Conservation (phyloP, 2,888 invertebrate genomes). For the Merodon equestris region DNA sequence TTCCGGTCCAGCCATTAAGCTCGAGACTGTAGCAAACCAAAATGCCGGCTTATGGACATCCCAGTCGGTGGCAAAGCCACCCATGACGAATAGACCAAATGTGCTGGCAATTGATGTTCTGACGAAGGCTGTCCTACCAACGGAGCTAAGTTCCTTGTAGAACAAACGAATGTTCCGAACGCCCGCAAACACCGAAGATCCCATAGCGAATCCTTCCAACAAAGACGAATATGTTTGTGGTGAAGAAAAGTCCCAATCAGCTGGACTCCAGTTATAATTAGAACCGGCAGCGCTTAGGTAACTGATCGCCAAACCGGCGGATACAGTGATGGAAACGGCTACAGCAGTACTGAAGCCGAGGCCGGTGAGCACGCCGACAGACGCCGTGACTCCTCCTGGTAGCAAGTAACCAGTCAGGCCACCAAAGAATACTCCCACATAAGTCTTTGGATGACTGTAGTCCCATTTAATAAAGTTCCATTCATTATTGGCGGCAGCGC, state of each 20-base stretch:
- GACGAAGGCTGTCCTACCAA: conserved; percentile 4
- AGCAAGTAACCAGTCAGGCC: conserved; percentile 12
- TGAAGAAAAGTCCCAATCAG: conserved; percentile 24
- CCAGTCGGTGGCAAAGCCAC: conserved; percentile 29
- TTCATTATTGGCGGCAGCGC: conserved; percentile 15
- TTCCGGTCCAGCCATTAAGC: conserved; percentile 9
- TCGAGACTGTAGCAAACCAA: conserved; percentile 17
- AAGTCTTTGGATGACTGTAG: neutral
- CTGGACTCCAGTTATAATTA: conserved; percentile 5
- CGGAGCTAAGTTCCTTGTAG: conserved; percentile 2
- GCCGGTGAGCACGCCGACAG: neutral
- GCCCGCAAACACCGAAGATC: neutral
- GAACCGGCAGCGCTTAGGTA: conserved; percentile 18
- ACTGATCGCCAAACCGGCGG: neutral
- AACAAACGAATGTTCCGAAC: neutral
- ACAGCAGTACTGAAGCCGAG: neutral
- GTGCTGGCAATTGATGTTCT: neutral
- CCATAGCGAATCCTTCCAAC: conserved; percentile 33
- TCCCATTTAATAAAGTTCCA: conserved; percentile 15
- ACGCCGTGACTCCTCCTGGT: conserved; percentile 4
- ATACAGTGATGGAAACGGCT: neutral
- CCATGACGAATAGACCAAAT: conserved; percentile 19
- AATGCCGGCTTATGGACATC: conserved; percentile 17
- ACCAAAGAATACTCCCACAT: conserved; percentile 11
- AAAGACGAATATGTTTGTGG: conserved; percentile 23